Evolutionary conservation across 2,113 vertebrate genomes (phyloP).

Genomic region (Ameiurus melas): DNA sequence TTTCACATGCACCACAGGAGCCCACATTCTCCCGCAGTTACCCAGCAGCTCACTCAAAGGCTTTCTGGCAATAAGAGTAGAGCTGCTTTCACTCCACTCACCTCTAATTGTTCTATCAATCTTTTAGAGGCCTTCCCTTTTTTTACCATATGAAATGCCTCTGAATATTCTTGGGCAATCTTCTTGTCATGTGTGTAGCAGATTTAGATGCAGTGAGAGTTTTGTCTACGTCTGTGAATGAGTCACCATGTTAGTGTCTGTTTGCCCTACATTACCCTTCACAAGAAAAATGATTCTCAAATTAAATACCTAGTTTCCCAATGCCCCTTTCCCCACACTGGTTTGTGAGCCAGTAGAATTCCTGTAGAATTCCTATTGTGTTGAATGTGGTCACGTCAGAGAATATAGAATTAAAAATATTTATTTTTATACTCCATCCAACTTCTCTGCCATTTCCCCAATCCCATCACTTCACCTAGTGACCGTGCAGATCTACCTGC

Average conservation of each 20-base stretch:
- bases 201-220: neutral
- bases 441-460: slow-evolving; percentile 64
- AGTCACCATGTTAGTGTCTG: neutral
- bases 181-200: slow-evolving; percentile 4
- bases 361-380: slow-evolving; percentile 23
- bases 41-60: slow-evolving; percentile 39
- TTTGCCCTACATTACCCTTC: slow-evolving; percentile 5
- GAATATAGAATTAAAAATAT: neutral
- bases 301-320: neutral
- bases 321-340: neutral
- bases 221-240: neutral
- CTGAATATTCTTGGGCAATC: slow-evolving; percentile 1
- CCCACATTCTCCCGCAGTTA: slow-evolving; percentile 40
- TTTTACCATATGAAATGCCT: slow-evolving; percentile 3
- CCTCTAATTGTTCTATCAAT: slow-evolving; percentile 28
- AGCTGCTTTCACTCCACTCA: slow-evolving; percentile 31
- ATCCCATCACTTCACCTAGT: slow-evolving; percentile 69
- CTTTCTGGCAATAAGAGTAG: slow-evolving; percentile 26
- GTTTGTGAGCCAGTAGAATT: slow-evolving; percentile 8
- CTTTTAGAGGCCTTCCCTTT: slow-evolving; percentile 12
- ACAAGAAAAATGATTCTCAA: neutral
- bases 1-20: slow-evolving; percentile 47
- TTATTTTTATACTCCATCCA: slow-evolving; percentile 60
- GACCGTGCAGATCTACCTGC: slow-evolving; percentile 78
- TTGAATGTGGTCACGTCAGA: slow-evolving; percentile 25